Percentiles rank a stretch among this genome's conserved stretches.
Conservation (phyloP, 2,113 vertebrate genomes). For the Scopus umbretta region DNA sequence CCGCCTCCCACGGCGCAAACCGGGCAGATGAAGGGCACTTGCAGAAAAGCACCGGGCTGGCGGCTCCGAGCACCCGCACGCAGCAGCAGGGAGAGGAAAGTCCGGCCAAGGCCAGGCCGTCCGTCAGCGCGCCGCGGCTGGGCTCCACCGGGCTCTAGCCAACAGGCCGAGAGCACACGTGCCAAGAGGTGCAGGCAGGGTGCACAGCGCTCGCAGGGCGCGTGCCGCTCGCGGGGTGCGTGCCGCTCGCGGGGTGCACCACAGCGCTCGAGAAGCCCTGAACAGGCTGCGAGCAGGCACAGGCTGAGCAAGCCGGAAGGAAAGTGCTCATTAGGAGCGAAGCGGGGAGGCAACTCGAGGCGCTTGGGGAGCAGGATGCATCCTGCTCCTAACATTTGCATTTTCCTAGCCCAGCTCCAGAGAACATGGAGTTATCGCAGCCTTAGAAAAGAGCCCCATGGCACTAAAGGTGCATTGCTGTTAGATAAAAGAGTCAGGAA, state of each 20-base stretch:
- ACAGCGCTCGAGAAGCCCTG: neutral
- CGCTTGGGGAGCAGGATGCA: neutral
- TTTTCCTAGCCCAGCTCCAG: neutral
- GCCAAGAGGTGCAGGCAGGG: neutral
- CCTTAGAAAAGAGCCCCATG: neutral
- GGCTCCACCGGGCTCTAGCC: accelerated
- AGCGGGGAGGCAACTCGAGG: neutral
- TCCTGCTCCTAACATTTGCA: neutral
- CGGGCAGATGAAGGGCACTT: accelerated
- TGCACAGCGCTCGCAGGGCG: no score
- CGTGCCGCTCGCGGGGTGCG: neutral
- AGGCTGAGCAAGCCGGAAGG: neutral
- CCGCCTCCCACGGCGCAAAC: neutral
- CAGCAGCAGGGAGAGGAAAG: accelerated
- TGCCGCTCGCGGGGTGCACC: neutral
- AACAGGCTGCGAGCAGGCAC: neutral
- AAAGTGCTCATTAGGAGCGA: neutral
- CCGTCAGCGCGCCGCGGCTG: accelerated
- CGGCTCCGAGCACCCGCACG: neutral
- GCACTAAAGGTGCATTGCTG: neutral
- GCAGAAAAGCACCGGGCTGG: neutral
- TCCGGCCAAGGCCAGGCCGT: neutral
- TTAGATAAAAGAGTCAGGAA: neutral
- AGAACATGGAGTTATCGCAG: neutral
- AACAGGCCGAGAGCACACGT: accelerated